Percentiles rank a stretch among this genome's conserved stretches.
These are phyloP conservation scores for Mormyrus hasselquistii DNA, from an alignment of 2,797 vertebrate species.

Conservation along the genomic window DNA sequence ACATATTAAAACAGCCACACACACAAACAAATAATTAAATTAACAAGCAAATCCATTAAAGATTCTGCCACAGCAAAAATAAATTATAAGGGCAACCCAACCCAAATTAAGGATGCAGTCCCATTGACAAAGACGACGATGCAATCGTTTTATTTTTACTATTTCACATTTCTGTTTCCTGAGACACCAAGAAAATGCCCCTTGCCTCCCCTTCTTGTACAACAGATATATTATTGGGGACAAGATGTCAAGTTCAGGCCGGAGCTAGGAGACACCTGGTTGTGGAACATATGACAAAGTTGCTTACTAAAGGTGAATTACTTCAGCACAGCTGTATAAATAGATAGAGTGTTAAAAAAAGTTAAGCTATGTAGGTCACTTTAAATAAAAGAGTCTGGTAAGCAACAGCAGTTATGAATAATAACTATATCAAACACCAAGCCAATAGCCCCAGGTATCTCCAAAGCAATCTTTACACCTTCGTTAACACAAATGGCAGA, in stretches of 20 bases:
- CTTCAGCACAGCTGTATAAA: not conserved
- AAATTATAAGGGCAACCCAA: not conserved
- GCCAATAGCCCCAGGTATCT: not conserved
- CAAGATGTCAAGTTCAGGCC: not conserved
- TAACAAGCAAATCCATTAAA: not conserved
- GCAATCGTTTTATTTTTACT: not conserved
- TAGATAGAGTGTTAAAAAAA: not conserved
- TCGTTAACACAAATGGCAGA: constrained; percentile 11
- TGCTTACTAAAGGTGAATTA: constrained; percentile 5
- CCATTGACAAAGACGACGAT: not conserved
- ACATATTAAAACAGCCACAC: not conserved
- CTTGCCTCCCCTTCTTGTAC: not conserved
- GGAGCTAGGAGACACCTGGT: not conserved
- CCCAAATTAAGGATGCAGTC: not conserved
- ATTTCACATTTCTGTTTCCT: not conserved
- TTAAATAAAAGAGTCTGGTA: not conserved
- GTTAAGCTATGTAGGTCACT: constrained; percentile 1
- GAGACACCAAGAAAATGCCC: not conserved
- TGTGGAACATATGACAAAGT: not conserved
- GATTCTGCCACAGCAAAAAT: not conserved
- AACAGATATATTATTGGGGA: not conserved
- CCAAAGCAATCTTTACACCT: not conserved
- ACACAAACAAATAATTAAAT: not conserved
- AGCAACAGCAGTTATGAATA: constrained; percentile 9
- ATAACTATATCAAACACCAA: not conserved